Evolutionary conservation across 2,113 vertebrate genomes (phyloP).

Genomic region (human): DNA sequence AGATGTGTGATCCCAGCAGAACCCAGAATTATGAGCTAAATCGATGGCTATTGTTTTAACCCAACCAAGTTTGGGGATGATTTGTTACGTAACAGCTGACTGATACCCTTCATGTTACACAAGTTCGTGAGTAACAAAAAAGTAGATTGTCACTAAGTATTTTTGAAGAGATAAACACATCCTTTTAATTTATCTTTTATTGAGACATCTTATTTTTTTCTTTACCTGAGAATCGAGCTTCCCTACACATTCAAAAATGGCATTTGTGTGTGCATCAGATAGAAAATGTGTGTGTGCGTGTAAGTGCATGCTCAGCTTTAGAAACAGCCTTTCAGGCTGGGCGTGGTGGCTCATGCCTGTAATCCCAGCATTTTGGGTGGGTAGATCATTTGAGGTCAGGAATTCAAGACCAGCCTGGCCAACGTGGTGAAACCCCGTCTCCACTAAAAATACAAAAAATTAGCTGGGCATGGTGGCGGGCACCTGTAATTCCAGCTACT

Average conservation of each 20-base stretch:
- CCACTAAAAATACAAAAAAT: no score
- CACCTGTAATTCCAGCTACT: no score
- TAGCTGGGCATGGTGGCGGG: no score
- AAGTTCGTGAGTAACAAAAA: neutral
- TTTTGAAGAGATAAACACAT: neutral
- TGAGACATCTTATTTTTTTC: neutral
- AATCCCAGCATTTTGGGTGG: no score
- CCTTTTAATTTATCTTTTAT: neutral
- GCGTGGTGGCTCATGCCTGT: no score
- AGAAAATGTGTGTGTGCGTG: no score
- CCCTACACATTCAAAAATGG: neutral
- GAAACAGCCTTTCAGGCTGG: neutral
- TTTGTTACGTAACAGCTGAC: neutral
- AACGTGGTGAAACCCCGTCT: no score
- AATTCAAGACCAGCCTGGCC: no score
- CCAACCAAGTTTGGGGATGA: no score
- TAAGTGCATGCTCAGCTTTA: neutral
- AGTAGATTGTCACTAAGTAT: no score
- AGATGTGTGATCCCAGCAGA: neutral
- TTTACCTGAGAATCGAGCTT: neutral
- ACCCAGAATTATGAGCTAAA: no score
- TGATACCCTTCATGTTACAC: neutral
- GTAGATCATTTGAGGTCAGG: no score
- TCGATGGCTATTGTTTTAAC: neutral
- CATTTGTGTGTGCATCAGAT: neutral